Evolutionary conservation across 2,113 vertebrate species (phyloP).

Genomic region (Myotis yumanensis): DNA sequence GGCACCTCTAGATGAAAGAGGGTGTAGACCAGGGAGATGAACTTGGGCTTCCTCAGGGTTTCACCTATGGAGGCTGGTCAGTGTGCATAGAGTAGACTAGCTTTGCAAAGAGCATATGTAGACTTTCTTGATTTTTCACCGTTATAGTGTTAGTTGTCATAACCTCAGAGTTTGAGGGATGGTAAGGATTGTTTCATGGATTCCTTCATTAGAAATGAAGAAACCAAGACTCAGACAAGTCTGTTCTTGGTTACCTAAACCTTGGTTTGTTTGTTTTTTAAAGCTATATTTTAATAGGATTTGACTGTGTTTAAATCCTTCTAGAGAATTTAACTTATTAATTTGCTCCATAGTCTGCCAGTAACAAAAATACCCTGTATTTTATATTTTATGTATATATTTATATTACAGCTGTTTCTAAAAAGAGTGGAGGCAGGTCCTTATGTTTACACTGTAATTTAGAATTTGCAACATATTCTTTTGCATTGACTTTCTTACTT

Average conservation of each 20-base stretch:
- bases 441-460: not conserved
- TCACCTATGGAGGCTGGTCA: not conserved
- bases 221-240: not conserved
- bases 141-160: not conserved
- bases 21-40: not conserved
- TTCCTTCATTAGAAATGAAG: constrained; percentile 6
- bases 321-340: constrained; percentile 42
- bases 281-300: not conserved
- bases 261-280: not conserved
- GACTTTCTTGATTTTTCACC: not conserved
- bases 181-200: not conserved
- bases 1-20: not conserved
- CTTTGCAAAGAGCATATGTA: not conserved
- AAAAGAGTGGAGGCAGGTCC: not conserved
- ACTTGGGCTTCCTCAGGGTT: not conserved
- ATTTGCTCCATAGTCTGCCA: not conserved
- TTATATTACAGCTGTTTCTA: not conserved
- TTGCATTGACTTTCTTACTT: not conserved
- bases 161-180: not conserved
- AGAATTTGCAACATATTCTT: not conserved
- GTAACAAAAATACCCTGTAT: not conserved
- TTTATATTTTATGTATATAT: constrained; percentile 23
- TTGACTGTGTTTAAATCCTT: not conserved
- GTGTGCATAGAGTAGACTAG: not conserved
- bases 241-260: not conserved